phyloP scores from a whole-genome alignment of 2,888 invertebrate genomes.

The Pimpla rufipes region DNA sequence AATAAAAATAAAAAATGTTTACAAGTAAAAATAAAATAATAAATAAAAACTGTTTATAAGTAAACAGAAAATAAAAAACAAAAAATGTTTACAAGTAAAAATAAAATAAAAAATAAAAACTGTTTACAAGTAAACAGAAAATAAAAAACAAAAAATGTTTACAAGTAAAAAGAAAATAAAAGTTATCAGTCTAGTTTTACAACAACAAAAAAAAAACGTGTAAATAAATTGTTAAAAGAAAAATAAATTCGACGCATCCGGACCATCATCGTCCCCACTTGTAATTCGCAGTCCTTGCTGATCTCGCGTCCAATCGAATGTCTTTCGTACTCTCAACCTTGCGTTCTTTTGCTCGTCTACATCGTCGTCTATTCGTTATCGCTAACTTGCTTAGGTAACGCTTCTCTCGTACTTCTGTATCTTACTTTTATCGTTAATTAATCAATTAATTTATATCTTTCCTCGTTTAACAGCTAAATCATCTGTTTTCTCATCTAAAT shows the following conservation, averaged over 20 bases:
- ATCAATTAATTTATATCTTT: constrained; percentile 46
- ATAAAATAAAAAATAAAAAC: too few relatives aligned
- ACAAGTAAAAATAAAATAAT: too few relatives aligned
- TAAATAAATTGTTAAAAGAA: background rate
- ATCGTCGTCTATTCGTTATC: constrained; percentile 20
- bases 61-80: too few relatives aligned
- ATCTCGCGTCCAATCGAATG: constrained; percentile 13
- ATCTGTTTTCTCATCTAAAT: constrained; percentile 38
- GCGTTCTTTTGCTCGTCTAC: constrained; percentile 10
- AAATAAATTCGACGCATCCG: background rate
- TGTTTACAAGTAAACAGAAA: too few relatives aligned
- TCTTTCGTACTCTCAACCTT: constrained; percentile 14
- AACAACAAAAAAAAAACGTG: background rate
- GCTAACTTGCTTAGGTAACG: background rate
- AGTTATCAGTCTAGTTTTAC: background rate
- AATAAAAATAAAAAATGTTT: background rate
- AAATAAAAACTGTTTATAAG: too few relatives aligned
- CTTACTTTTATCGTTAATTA: constrained; percentile 56
- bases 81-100: too few relatives aligned
- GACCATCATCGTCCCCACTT: background rate
- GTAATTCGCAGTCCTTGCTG: background rate
- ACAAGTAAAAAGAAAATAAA: too few relatives aligned
- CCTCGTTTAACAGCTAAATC: constrained; percentile 48
- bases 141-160: too few relatives aligned
- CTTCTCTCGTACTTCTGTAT: constrained; percentile 25